Evolutionary conservation across 2,113 vertebrate genomes (phyloP).

Genomic region (Rhinoptilus africanus): DNA sequence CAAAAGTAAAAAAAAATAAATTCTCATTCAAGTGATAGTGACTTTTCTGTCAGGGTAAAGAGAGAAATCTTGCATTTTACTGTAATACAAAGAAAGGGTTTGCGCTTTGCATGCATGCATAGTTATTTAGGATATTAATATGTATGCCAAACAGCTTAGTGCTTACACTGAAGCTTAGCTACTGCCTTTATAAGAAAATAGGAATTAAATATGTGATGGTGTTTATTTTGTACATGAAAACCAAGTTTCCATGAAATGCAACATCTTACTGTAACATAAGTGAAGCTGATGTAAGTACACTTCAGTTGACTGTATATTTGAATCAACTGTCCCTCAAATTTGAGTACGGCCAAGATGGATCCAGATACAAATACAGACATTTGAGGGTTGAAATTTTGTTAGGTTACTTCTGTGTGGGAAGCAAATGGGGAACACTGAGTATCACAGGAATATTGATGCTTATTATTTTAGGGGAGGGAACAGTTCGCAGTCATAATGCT

Average conservation of each 20-base stretch:
- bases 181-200: background rate
- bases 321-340: background rate
- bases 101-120: constrained; percentile 68
- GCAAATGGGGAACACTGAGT: background rate
- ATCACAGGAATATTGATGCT: background rate
- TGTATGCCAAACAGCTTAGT: constrained; percentile 21
- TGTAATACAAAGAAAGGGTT: constrained; percentile 72
- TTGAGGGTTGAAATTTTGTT: background rate
- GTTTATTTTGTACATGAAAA: constrained; percentile 45
- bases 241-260: background rate
- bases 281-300: background rate
- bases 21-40: background rate
- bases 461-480: background rate
- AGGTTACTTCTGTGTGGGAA: background rate
- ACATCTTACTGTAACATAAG: background rate
- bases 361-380: background rate
- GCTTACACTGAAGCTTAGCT: constrained; percentile 47
- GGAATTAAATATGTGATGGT: background rate
- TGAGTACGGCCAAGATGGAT: background rate
- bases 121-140: constrained; percentile 33
- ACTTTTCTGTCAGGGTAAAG: background rate
- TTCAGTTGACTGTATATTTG: background rate
- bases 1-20: background rate
- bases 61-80: background rate
- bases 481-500: background rate